Percentiles rank a stretch among this genome's conserved stretches.
phyloP scores from a whole-genome alignment of 1,140 invertebrate species.

The Brachionus paranguensis region DNA sequence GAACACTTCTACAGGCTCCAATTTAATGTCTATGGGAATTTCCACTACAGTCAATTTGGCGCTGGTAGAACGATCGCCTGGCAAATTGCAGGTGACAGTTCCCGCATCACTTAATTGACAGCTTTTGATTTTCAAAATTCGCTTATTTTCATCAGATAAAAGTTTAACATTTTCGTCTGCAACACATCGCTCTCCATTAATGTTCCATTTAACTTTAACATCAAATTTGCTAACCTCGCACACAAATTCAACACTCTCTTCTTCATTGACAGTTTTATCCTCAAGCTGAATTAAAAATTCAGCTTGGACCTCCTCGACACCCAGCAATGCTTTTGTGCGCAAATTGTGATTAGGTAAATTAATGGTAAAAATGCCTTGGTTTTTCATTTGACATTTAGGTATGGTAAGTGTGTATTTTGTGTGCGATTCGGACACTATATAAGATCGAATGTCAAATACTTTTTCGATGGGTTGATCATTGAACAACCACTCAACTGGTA shows the following conservation, averaged over 20 bases:
- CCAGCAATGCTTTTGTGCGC: not conserved
- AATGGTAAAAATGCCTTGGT: slow-evolving; percentile 23
- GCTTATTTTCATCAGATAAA: not conserved
- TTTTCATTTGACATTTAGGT: slow-evolving; percentile 8
- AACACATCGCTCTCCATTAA: slow-evolving; percentile 24
- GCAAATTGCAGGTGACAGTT: not conserved
- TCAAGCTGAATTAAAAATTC: slow-evolving; percentile 13
- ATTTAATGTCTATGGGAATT: slow-evolving; percentile 28
- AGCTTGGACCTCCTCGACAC: slow-evolving; percentile 6
- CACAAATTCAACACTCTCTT: slow-evolving; percentile 29
- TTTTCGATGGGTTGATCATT: slow-evolving; percentile 41
- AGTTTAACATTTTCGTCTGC: slow-evolving; percentile 18
- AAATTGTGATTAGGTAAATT: slow-evolving; percentile 1
- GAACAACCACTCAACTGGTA: slow-evolving; percentile 47
- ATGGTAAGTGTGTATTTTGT: slow-evolving; percentile 41
- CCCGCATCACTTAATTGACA: slow-evolving; percentile 24
- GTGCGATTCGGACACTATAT: not conserved
- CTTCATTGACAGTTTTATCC: slow-evolving; percentile 30
- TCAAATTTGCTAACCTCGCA: slow-evolving; percentile 18
- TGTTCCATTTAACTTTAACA: slow-evolving; percentile 37
- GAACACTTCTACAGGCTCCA: slow-evolving; percentile 31
- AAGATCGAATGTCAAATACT: not conserved
- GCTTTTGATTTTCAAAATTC: slow-evolving; percentile 10
- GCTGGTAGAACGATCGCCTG: not conserved
- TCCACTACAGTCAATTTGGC: slow-evolving; percentile 26